Evolutionary conservation across 2,888 invertebrate species (phyloP), one percentile per base, ranked within the genome.

Genomic region (Cosmopolites sordidus): DNA sequence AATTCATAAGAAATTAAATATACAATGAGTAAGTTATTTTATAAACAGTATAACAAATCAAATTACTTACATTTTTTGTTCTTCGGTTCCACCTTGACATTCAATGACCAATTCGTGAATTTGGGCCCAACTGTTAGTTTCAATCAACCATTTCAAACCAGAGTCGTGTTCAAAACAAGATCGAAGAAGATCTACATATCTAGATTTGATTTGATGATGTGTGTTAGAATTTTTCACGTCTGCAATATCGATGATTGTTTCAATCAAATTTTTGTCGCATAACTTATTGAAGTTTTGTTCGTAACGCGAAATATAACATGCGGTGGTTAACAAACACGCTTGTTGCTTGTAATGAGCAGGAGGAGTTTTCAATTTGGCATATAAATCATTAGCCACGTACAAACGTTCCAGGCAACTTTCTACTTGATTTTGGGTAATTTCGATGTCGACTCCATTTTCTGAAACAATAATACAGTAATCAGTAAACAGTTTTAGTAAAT

Each of bases 401-500:
- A 57, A 27, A 15, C 50, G 53, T 18, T 33, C 16, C n/a, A 57
- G 22, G 38, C 53, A 57, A 11, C 46, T 49, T 15, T 57, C 43
- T 33, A 50, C 29, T 38, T 57, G 50, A 8, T 43, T 30, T 43
- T 53, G 50, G 2, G 57, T 57, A 6, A 57, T 45, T 39, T 57
- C 57, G 15, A 57, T 43, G 14, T 57, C 57, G 2, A 57, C 43
- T 14, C 57, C 57, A 40, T 57, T 57, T 44, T 53, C 57, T 57
- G 17, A 40, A 33, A n/a, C n/a, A n/a, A n/a, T n/a, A n/a, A n/a
- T n/a, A n/a, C n/a, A n/a, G n/a, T n/a, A n/a, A n/a, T n/a, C n/a
- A n/a, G n/a, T n/a, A n/a, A n/a, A n/a, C n/a, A n/a, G n/a, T n/a
- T n/a, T n/a, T n/a, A n/a, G n/a, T n/a, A n/a, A n/a, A n/a, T n/a